Conservation (phyloP, 2,113 vertebrate genomes). For the Albula glossodonta region DNA sequence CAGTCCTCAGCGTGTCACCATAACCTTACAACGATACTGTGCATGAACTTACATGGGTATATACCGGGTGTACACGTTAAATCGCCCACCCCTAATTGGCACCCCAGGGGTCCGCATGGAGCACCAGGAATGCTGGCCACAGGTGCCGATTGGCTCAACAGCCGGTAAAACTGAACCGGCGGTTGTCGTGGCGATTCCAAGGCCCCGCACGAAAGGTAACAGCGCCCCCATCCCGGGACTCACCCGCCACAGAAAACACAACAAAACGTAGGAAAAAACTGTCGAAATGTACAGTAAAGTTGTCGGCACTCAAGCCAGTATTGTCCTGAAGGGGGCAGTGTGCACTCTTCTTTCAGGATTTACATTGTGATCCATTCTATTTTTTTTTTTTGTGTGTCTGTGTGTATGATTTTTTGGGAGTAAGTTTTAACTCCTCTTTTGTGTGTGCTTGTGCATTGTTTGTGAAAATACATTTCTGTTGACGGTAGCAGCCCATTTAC, state of each 20-base stretch:
- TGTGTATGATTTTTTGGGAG: neutral
- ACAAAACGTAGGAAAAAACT: neutral
- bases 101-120: neutral
- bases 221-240: neutral
- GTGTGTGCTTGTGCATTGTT: neutral
- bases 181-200: neutral
- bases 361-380: slow-evolving; percentile 1
- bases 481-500: neutral
- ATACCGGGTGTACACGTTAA: neutral
- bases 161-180: neutral
- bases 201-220: neutral
- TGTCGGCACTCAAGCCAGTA: neutral
- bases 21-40: neutral
- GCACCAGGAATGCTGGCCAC: neutral
- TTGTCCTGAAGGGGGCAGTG: neutral
- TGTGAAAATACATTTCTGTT: neutral
- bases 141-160: neutral
- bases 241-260: neutral
- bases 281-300: neutral
- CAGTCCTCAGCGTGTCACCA: neutral
- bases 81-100: slow-evolving; percentile 1
- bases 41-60: neutral
- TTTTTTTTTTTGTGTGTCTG: neutral
- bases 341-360: neutral
- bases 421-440: neutral